Conservation (phyloP, 1,140 invertebrate genomes). For the Caenorhabditis remanei region DNA sequence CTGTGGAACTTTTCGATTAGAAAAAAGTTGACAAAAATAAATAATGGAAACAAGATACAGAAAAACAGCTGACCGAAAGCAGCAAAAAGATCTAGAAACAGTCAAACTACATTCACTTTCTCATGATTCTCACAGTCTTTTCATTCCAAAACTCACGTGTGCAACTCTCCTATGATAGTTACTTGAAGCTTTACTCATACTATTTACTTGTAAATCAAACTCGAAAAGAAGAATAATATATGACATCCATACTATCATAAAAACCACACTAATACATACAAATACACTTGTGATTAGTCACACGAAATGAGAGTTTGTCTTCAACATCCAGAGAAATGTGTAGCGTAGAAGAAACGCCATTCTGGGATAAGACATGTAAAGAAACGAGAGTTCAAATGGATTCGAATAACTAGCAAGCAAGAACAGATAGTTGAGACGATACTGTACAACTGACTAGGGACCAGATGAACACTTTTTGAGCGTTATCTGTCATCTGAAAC, state of each 20-base stretch:
- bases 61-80: neutral
- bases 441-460: neutral
- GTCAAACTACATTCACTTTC: neutral
- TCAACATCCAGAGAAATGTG: neutral
- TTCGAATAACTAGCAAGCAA: neutral
- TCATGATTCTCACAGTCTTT: neutral
- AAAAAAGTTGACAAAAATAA: conserved; percentile 1
- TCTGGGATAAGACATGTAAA: neutral
- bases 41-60: neutral
- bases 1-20: too few species aligned
- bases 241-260: neutral
- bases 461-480: neutral
- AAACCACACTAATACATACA: neutral
- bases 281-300: neutral
- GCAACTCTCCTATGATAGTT: neutral
- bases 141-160: neutral
- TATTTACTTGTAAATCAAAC: conserved; percentile 15
- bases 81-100: neutral
- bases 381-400: neutral
- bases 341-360: neutral
- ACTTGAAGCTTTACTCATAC: neutral
- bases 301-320: neutral
- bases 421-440: neutral
- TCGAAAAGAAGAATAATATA: neutral
- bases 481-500: neutral